These are phyloP conservation scores for Drosophila auraria DNA, from an alignment of 1,140 invertebrate species.

Conservation along the genomic window DNA sequence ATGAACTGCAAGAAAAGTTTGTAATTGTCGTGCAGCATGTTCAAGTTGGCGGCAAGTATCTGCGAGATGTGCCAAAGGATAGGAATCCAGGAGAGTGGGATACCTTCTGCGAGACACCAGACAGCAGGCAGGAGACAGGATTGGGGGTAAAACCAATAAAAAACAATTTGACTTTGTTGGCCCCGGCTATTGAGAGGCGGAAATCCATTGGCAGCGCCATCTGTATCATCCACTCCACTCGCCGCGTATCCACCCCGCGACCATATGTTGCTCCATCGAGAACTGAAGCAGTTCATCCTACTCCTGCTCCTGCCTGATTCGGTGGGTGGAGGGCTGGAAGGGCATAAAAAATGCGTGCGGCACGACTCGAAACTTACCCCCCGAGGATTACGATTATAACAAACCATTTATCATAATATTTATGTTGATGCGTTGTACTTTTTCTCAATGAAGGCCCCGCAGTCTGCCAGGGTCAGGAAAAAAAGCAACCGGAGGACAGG, in stretches of 20 bases:
- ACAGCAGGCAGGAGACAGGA: background rate
- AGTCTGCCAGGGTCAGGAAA: slow-evolving; percentile 36
- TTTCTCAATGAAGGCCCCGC: slow-evolving; percentile 81
- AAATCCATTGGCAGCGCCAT: slow-evolving; percentile 75
- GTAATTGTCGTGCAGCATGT: slow-evolving; percentile 70
- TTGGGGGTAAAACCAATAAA: slow-evolving; percentile 66
- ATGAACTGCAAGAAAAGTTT: slow-evolving; percentile 62
- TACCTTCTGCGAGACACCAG: slow-evolving; percentile 14
- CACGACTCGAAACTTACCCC: slow-evolving; percentile 84
- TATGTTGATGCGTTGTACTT: slow-evolving; percentile 84
- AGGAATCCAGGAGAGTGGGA: slow-evolving; percentile 3
- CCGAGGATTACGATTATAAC: slow-evolving; percentile 84
- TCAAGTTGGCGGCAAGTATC: slow-evolving; percentile 53
- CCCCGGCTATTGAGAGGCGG: slow-evolving; percentile 64
- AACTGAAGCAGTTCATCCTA: slow-evolving; percentile 55
- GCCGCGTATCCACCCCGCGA: slow-evolving; percentile 61
- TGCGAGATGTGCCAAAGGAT: slow-evolving; percentile 46
- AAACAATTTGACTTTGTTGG: slow-evolving; percentile 63
- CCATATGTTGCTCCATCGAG: slow-evolving; percentile 79
- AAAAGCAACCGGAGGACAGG: slow-evolving; percentile 24
- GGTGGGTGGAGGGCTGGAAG: slow-evolving; percentile 30
- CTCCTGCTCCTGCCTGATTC: slow-evolving; percentile 27
- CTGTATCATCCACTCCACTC: slow-evolving; percentile 68
- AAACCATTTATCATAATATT: slow-evolving; percentile 85
- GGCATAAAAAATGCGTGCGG: slow-evolving; percentile 80